Conservation (phyloP, 2,113 vertebrate genomes). For the Poeciliopsis occidentalis region DNA sequence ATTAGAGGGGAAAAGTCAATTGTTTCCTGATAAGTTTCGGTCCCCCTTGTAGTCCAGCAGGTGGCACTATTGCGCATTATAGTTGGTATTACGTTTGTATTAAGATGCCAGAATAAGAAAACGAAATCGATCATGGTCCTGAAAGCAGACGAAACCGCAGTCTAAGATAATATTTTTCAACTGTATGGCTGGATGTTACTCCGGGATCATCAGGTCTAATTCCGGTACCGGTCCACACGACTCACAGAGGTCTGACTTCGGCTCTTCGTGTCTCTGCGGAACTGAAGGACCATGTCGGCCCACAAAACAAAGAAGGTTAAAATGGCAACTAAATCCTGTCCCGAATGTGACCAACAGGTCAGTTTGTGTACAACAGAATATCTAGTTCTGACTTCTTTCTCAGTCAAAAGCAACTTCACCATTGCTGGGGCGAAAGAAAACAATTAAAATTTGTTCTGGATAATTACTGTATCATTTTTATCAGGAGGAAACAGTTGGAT, state of each 20-base stretch:
- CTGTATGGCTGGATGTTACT: neutral
- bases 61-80: neutral
- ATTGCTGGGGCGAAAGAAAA: too few species aligned
- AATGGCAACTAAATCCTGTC: constrained; percentile 99
- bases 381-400: too few species aligned
- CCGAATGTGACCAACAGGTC: constrained; percentile 98
- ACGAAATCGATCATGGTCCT: neutral
- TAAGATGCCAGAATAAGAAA: neutral
- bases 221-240: constrained; percentile 1
- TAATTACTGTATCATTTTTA: too few species aligned
- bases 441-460: too few species aligned
- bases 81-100: neutral
- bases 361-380: constrained; percentile 48
- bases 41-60: neutral
- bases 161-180: neutral
- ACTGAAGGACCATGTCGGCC: constrained; percentile 84
- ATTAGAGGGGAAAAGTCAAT: too few species aligned
- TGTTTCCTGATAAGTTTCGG: neutral
- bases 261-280: constrained; percentile 14
- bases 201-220: neutral
- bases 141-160: neutral
- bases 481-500: too few species aligned
- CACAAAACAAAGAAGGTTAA: constrained; percentile 97
- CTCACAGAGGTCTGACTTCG: constrained; percentile 8
- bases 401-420: too few species aligned